Evolutionary conservation across 2,888 invertebrate genomes (phyloP), one percentile per base, ranked within the genome.

Genomic region (Iphiclides podalirius): DNA sequence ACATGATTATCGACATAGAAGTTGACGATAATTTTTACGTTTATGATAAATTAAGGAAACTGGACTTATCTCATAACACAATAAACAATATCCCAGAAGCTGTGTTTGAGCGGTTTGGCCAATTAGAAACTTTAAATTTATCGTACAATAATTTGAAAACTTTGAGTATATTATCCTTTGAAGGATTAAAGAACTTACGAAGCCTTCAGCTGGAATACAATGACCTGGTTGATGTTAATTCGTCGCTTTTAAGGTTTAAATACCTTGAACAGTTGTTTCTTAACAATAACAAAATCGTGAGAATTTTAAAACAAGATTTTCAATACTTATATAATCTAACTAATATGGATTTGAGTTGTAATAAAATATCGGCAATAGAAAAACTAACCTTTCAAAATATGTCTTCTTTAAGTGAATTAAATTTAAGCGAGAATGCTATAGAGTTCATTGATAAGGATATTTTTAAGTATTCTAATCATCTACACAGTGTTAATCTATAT

Each of bases 161-260:
- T 14, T 14, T 47, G n/a, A 28, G 35, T 34, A 8, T 17, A 2
- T 28, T 31, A 28, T 17, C 7, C 11, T 82, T 83, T 36, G 67
- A 70, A 34, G 49, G 47, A 33, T 66, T 76, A 2, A 50, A 55
- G 11, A 51, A 69, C 26, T 54, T 83, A 11, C 58, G 64, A 53
- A 58, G 34, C 23, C 61, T 83, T 52, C 76, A 81, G 57, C 51
- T 84, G 3, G 78, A 80, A 1, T 49, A 75, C 43, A 83, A 84
- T 51, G 65, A 59, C 2, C 67, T 84, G 38, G 40, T 53, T 4
- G 70, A 72, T 28, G 66, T 82, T 1, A 71, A 74, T 55, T 57
- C 60, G 4, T 68, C 77, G 1, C 52, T 84, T 1, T 65, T 76
- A 11, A 7, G 23, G 7, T 38, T 53, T 20, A 28, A 37, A 40